phyloP scores from a whole-genome alignment of 2,888 invertebrate species.

The Operophtera brumata region DNA sequence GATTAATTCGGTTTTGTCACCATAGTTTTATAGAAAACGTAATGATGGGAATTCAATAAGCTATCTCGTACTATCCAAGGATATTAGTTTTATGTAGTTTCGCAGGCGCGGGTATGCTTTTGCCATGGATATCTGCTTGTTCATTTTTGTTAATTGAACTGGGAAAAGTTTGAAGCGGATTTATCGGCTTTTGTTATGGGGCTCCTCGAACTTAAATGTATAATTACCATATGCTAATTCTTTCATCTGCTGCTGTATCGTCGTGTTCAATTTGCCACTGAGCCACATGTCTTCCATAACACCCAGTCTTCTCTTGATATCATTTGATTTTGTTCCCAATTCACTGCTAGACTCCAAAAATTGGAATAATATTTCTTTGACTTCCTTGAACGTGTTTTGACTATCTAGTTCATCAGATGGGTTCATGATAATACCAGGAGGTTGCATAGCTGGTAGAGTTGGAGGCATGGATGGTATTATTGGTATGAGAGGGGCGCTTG shows the following conservation, averaged over 20 bases:
- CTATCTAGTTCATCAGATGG: slow-evolving; percentile 47
- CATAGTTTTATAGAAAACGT: too few species aligned
- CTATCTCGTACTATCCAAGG: too few species aligned
- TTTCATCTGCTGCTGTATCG: slow-evolving; percentile 71
- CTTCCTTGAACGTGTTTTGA: slow-evolving; percentile 56
- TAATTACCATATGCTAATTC: slow-evolving; percentile 77
- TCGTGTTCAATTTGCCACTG: slow-evolving; percentile 74
- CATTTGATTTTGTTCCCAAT: slow-evolving; percentile 68
- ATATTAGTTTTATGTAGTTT: too few species aligned
- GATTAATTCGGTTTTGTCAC: too few species aligned
- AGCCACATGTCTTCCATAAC: slow-evolving; percentile 81
- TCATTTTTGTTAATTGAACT: too few species aligned
- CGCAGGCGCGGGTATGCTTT: too few species aligned
- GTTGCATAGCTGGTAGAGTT: slow-evolving; percentile 31
- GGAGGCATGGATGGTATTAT: slow-evolving; percentile 39
- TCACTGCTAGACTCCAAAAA: slow-evolving; percentile 63
- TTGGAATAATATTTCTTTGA: slow-evolving; percentile 55
- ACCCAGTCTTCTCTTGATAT: slow-evolving; percentile 76
- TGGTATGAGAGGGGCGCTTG: slow-evolving; percentile 33
- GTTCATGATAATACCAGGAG: slow-evolving; percentile 15
- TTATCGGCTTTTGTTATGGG: too few species aligned
- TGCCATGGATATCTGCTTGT: too few species aligned
- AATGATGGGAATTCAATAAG: too few species aligned
- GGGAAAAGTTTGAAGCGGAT: too few species aligned
- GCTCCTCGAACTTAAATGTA: too few species aligned